Evolutionary conservation across 2,113 vertebrate genomes (phyloP).

Genomic region (Eclectus roratus): DNA sequence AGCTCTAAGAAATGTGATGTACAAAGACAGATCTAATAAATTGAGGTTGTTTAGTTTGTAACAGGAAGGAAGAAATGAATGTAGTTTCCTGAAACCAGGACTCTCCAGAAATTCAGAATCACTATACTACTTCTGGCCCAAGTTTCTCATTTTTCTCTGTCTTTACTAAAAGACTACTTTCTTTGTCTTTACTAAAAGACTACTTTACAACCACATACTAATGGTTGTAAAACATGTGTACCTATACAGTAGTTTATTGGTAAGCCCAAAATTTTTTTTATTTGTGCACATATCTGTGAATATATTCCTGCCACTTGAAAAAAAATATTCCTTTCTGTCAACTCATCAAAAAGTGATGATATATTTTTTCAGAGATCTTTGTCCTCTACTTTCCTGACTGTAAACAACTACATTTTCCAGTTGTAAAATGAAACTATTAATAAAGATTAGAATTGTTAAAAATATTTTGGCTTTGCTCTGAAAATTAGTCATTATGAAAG

Average conservation of each 20-base stretch:
- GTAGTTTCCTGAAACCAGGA: not conserved
- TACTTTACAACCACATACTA: too few relatives aligned
- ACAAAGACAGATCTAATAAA: not conserved
- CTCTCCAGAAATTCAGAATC: not conserved
- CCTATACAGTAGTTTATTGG: not conserved
- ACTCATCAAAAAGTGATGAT: not conserved
- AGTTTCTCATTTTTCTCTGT: not conserved
- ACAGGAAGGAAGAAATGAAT: not conserved
- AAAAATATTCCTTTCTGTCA: not conserved
- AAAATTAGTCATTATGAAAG: not conserved
- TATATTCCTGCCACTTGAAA: not conserved
- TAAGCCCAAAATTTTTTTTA: not conserved
- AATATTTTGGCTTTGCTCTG: not conserved
- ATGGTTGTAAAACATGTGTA: not conserved
- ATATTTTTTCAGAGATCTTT: not conserved
- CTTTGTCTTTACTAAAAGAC: too few relatives aligned
- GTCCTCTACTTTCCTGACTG: not conserved
- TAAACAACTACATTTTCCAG: not conserved
- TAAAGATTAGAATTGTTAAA: not conserved
- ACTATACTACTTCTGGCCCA: not conserved
- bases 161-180: not conserved
- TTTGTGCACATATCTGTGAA: not conserved
- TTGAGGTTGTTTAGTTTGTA: not conserved
- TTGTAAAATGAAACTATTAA: not conserved
- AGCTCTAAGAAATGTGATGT: not conserved